Percentiles rank a stretch among this genome's conserved stretches.
phyloP scores from a whole-genome alignment of 2,888 invertebrate species.

The Platypus cylindrus region DNA sequence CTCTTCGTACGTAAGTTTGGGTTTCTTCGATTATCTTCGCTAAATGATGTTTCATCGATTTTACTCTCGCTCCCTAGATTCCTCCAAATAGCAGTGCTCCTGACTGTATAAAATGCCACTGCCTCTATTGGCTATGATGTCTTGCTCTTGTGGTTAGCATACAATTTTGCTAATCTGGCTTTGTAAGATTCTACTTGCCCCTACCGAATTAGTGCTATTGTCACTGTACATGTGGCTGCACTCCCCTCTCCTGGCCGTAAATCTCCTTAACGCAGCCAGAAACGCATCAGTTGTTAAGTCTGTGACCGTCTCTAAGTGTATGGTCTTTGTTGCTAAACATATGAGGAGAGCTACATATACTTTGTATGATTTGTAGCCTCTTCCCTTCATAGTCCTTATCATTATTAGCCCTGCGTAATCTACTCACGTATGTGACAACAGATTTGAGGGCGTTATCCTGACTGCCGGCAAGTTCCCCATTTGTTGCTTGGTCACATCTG shows the following conservation, averaged over 20 bases:
- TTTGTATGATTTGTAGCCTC: constrained; percentile 15
- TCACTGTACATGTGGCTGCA: constrained; percentile 18
- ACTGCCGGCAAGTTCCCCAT: no score
- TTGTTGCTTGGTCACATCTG: no score
- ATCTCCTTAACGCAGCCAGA: constrained; percentile 18
- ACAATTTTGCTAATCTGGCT: constrained; percentile 4
- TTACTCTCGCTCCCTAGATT: not conserved
- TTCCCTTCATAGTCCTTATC: no score
- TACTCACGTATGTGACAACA: no score
- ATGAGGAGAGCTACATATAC: constrained; percentile 20
- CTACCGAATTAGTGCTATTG: constrained; percentile 22
- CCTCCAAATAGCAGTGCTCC: constrained; percentile 5
- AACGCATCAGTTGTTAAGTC: constrained; percentile 19
- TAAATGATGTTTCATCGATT: constrained; percentile 2
- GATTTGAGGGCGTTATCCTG: no score
- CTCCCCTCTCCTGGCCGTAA: constrained; percentile 17
- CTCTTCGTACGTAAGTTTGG: no score
- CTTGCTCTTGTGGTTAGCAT: constrained; percentile 5
- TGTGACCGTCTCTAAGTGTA: no score
- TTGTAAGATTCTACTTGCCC: constrained; percentile 1
- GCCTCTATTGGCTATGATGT: constrained; percentile 9
- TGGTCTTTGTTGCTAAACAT: constrained; percentile 19
- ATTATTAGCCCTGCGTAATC: constrained; percentile 4
- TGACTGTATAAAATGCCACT: constrained; percentile 3
- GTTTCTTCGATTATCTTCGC: constrained; percentile 6